These are phyloP conservation scores for Nipponacmea schrenckii DNA, from an alignment of 2,888 invertebrate species.

Conservation along the genomic window DNA sequence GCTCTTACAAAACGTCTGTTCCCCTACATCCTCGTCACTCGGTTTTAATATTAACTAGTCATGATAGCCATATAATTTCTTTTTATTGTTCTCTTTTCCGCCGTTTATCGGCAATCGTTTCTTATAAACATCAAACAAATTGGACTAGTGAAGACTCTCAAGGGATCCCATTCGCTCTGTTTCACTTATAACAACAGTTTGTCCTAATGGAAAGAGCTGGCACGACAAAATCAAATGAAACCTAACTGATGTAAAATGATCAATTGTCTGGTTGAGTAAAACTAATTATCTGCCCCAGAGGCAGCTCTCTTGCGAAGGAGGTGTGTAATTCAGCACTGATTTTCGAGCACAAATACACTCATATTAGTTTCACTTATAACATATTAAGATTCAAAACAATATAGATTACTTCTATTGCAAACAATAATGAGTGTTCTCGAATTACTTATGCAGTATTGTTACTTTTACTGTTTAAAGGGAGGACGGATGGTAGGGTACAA, in stretches of 20 bases:
- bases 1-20: background rate
- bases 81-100: background rate
- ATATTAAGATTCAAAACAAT: too few relatives aligned
- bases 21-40: background rate
- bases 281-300: conserved; percentile 5
- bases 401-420: too few relatives aligned
- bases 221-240: conserved; percentile 6
- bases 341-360: background rate
- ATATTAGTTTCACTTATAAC: background rate
- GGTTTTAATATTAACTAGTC: background rate
- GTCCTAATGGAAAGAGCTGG: conserved; percentile 6
- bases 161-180: conserved; percentile 8
- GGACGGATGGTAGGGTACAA: too few relatives aligned
- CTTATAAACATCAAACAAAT: conserved; percentile 7
- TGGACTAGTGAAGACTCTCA: conserved; percentile 9
- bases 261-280: conserved; percentile 8
- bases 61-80: conserved; percentile 2
- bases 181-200: conserved; percentile 5
- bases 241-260: conserved; percentile 9
- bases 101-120: conserved; percentile 3
- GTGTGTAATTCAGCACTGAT: conserved; percentile 7
- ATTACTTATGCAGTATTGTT: too few relatives aligned
- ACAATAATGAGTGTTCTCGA: too few relatives aligned
- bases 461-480: too few relatives aligned
- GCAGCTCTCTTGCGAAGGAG: background rate